Evolutionary conservation across 2,113 vertebrate genomes (phyloP), one percentile per base, ranked within the genome.

Genomic region (Lamprologus lemairii): DNA sequence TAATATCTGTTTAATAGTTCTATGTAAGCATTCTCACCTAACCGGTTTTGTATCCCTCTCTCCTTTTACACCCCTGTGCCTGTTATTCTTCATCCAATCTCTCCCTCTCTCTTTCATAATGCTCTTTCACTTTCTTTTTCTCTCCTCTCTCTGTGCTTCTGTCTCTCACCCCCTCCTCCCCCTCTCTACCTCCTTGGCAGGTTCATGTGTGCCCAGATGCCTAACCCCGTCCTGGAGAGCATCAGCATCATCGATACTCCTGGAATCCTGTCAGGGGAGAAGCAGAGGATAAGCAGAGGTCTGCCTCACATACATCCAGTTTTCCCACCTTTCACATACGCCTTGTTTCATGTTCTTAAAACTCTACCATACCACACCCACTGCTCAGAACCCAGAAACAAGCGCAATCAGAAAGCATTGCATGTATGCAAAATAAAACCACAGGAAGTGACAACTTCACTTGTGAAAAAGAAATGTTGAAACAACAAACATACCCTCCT

Each of bases 171-270:
- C 14, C 58, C 31, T 55, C 49, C 33, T 28, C 58, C 37, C 60
- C 49, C 33, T 57, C 13, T 9, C 6, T 88, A 6, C 84, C 35
- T 68, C 57, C 58, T 17, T 1, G 71, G 10, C 91, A 98, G 98
- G 95, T 98, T 98, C 90, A 97, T 98, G 97, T 98, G 98, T 17
- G 98, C 98, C 40, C 98, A 98, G 95, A 87, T 98, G 94, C 97
- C 97, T 33, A 98, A 98, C 90, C 95, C 98, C 0, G 98, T 98
- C 78, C 94, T 98, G 95, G 98, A 98, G 90, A 98, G 98, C 93
- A 98, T 98, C 92, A 98, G 98, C 91, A 98, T 98, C 95, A 98
- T 98, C 4, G 98, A 98, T 94, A 98, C 98, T 3, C 98, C 98
- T 1, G 98, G 98, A 71, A 98, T 98, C 94, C 95, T 97, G 92